phyloP scores from a whole-genome alignment of 2,797 vertebrate genomes.

The Perodicticus potto region DNA sequence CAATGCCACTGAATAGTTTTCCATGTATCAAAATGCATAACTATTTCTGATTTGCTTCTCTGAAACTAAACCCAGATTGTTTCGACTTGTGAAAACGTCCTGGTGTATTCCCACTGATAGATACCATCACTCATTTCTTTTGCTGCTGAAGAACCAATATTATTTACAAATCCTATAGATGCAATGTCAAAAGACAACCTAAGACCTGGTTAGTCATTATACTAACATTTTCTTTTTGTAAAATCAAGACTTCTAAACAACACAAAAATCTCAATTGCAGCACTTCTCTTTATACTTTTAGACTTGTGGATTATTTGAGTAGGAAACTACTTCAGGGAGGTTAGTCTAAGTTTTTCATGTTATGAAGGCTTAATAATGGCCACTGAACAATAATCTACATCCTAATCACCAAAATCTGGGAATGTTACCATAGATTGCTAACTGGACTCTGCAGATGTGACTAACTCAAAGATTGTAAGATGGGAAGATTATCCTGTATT shows the following conservation, averaged over 20 bases:
- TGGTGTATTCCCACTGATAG: neutral
- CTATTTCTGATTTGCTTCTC: neutral
- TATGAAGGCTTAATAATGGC: neutral
- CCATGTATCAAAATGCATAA: too few species aligned
- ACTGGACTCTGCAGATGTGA: too few species aligned
- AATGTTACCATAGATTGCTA: neutral
- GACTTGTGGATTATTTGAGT: neutral
- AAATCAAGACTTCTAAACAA: neutral
- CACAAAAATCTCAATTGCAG: neutral
- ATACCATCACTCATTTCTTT: neutral
- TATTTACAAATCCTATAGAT: neutral
- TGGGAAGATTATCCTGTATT: neutral
- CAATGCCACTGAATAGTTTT: neutral
- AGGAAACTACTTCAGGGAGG: neutral
- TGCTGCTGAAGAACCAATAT: neutral
- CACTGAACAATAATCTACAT: neutral
- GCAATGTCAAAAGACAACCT: neutral
- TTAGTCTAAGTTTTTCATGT: neutral
- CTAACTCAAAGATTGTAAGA: neutral
- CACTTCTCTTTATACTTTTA: neutral
- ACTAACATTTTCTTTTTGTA: neutral
- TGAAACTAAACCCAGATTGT: neutral
- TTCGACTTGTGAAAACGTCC: neutral
- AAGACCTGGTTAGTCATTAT: neutral
- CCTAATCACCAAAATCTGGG: neutral